Conservation (phyloP, 1,140 invertebrate species). For the Myzus persicae region DNA sequence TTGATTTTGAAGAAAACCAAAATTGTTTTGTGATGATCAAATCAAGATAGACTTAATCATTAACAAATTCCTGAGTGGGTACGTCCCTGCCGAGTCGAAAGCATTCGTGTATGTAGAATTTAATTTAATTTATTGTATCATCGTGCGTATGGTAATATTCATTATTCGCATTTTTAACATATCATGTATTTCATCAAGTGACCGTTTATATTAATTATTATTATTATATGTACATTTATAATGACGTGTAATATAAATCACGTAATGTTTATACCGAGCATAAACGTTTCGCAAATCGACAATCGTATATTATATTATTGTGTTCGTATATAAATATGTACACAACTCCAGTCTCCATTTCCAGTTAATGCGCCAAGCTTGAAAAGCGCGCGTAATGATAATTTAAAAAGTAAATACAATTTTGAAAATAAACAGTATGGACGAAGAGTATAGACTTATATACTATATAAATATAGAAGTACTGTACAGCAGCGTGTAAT, state of each 20-base stretch:
- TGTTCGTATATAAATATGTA: neutral
- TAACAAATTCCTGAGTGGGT: neutral
- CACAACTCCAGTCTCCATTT: neutral
- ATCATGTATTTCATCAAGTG: neutral
- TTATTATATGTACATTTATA: neutral
- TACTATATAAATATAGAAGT: neutral
- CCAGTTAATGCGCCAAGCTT: neutral
- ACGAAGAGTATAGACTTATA: neutral
- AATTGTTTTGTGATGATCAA: neutral
- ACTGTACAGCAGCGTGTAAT: neutral
- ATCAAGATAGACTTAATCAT: neutral
- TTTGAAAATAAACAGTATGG: neutral
- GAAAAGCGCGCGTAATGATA: neutral
- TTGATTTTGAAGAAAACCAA: neutral
- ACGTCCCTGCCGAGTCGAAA: neutral
- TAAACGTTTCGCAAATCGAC: neutral
- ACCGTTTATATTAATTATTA: conserved; percentile 12
- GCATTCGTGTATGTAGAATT: neutral
- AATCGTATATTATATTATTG: neutral
- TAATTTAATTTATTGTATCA: neutral
- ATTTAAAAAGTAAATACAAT: conserved; percentile 17
- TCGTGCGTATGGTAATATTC: neutral
- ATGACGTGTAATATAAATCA: neutral
- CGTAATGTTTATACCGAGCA: neutral
- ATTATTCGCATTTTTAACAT: neutral